Conservation (phyloP, 2,888 invertebrate species). For the Teleiodes luculella region DNA sequence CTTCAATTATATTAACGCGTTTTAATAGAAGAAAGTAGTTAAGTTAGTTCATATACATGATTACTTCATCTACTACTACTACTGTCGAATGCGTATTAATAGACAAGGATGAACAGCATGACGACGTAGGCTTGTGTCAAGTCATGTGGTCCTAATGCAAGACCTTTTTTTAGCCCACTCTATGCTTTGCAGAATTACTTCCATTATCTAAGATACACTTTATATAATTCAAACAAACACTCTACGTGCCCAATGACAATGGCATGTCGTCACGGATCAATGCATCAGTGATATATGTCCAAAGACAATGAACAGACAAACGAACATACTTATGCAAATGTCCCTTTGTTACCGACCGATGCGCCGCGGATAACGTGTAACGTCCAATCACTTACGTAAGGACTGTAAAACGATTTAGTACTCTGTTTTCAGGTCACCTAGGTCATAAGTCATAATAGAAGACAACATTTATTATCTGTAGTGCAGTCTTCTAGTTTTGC, state of each 20-base stretch:
- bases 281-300: not conserved
- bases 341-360: constrained; percentile 5
- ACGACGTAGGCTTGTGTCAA: too few relatives aligned
- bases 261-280: not conserved
- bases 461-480: too few relatives aligned
- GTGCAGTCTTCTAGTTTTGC: too few relatives aligned
- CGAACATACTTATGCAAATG: constrained; percentile 6
- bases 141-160: too few relatives aligned
- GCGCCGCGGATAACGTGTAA: not conserved
- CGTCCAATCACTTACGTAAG: not conserved
- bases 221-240: not conserved
- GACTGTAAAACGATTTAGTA: not conserved
- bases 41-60: too few relatives aligned
- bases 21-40: too few relatives aligned
- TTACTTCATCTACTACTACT: too few relatives aligned
- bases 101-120: too few relatives aligned
- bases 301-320: constrained; percentile 2
- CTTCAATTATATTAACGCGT: too few relatives aligned
- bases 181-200: too few relatives aligned
- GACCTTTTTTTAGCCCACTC: too few relatives aligned
- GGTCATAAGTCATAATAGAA: not conserved
- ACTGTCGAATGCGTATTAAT: too few relatives aligned
- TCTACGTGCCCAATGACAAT: not conserved
- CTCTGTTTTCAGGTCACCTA: not conserved
- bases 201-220: not conserved